Conservation (phyloP, 2,797 vertebrate genomes). For the Hypotaenidia okinawae region DNA sequence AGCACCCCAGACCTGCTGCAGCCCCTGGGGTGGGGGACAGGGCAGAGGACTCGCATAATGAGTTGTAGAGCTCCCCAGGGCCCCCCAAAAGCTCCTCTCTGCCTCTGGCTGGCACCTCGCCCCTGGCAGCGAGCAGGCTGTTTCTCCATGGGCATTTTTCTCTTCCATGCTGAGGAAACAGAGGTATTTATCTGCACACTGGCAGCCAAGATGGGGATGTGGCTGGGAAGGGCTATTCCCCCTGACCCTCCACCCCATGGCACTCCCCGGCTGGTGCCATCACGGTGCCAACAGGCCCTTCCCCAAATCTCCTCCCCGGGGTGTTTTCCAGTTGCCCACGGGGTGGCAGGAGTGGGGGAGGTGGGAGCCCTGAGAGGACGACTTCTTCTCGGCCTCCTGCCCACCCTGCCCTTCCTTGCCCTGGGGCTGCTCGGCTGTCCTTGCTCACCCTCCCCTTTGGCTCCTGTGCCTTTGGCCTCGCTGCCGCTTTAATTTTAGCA, state of each 20-base stretch:
- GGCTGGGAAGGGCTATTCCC: background rate
- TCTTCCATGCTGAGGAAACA: background rate
- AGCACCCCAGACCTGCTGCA: background rate
- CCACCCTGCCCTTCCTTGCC: conserved; percentile 39
- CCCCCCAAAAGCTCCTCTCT: background rate
- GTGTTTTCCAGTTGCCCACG: background rate
- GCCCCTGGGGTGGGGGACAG: background rate
- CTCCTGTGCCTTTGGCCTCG: conserved; percentile 34
- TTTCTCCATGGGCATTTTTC: background rate
- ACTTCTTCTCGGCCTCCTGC: background rate
- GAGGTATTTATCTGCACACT: background rate
- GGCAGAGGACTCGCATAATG: background rate
- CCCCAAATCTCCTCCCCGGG: accelerated
- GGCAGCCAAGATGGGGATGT: background rate
- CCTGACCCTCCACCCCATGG: accelerated
- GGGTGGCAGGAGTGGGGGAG: background rate
- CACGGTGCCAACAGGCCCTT: background rate
- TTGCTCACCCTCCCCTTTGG: conserved; percentile 61
- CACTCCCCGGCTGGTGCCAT: background rate
- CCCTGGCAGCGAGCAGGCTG: background rate
- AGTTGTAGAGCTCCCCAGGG: background rate
- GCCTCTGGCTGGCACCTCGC: background rate
- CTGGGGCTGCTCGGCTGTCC: background rate
- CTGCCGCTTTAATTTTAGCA: conserved; percentile 61
- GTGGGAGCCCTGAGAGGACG: background rate